A percentile compares a stretch with the other conserved stretches of the same genome.
These are phyloP conservation scores for Diglossa cyanea DNA, from an alignment of 2,797 vertebrate species.

Conservation along the genomic window DNA sequence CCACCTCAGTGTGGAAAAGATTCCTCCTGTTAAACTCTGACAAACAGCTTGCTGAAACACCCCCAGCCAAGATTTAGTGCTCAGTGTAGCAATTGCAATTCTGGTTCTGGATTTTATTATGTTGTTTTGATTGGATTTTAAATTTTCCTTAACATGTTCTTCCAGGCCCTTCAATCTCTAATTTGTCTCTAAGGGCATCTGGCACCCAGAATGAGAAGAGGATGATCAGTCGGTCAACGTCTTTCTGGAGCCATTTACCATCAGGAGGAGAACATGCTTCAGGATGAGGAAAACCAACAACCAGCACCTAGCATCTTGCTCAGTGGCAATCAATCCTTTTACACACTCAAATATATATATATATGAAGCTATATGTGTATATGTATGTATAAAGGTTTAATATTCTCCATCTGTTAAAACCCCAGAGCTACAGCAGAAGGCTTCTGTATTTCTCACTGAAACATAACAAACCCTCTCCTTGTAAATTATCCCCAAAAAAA, in stretches of 20 bases:
- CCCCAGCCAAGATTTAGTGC: not conserved
- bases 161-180: not conserved
- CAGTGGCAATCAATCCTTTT: not conserved
- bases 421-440: not conserved
- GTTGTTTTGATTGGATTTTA: constrained; percentile 9
- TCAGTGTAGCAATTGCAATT: not conserved
- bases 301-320: not conserved
- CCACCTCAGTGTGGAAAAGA: not conserved
- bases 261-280: not conserved
- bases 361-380: not conserved
- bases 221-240: not conserved
- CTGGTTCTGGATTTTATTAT: not conserved
- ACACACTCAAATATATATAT: not conserved
- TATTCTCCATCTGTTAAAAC: constrained; percentile 29
- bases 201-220: not conserved
- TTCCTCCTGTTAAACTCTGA: not conserved
- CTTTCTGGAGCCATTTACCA: not conserved
- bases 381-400: not conserved
- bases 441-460: not conserved
- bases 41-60: not conserved
- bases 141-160: constrained; percentile 5
- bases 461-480: not conserved
- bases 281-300: not conserved
- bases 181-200: not conserved
- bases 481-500: not conserved